A percentile compares a stretch with the other conserved stretches of the same genome.
These are phyloP conservation scores for Syrphus vitripennis DNA, from an alignment of 2,888 invertebrate genomes.

Conservation along the genomic window DNA sequence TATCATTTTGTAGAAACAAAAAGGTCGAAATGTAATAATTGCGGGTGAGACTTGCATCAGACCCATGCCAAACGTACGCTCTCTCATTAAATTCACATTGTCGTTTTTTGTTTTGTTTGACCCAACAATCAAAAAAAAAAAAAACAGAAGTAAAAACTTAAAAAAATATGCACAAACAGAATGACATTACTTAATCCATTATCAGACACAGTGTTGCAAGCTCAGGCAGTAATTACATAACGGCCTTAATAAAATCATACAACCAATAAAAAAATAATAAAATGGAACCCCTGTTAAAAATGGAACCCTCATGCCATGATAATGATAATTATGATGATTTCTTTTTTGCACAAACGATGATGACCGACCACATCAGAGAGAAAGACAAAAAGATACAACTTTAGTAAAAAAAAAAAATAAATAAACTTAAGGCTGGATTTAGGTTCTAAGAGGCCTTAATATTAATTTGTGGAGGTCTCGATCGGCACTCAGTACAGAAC, in stretches of 20 bases:
- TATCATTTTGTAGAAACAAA: not conserved
- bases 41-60: not conserved
- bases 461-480: not conserved
- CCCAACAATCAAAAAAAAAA: not conserved
- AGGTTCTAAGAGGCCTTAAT: not conserved
- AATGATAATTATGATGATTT: conserved; percentile 19
- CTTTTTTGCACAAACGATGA: conserved; percentile 13
- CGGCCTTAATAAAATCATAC: conserved; percentile 58
- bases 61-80: conserved; percentile 10
- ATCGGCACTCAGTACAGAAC: too few relatives aligned
- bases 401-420: too few relatives aligned
- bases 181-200: conserved; percentile 57
- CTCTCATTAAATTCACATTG: conserved; percentile 23
- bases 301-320: not conserved
- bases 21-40: not conserved
- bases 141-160: not conserved
- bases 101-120: not conserved
- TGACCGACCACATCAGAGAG: conserved; percentile 21
- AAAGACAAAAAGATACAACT: not conserved
- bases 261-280: conserved; percentile 32
- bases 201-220: conserved; percentile 52
- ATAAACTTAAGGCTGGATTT: not conserved
- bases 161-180: not conserved
- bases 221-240: conserved; percentile 65
- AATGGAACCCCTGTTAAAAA: conserved; percentile 3